Percentiles rank a stretch among this genome's conserved stretches.
phyloP scores from a whole-genome alignment of 2,797 vertebrate genomes.

The Rhabdomys pumilio region DNA sequence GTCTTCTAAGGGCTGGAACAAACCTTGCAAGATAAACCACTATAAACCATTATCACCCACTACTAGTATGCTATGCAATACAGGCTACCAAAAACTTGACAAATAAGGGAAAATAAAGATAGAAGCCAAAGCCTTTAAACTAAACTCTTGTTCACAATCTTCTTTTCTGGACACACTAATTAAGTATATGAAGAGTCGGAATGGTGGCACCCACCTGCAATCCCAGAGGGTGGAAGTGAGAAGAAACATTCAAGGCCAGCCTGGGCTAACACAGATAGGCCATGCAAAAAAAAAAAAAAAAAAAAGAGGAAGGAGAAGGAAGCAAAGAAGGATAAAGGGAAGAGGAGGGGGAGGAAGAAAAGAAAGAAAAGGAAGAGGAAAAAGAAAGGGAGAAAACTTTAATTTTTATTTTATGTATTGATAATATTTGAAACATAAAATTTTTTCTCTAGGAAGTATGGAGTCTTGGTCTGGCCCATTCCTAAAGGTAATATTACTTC shows the following conservation, averaged over 20 bases:
- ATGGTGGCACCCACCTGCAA: background rate
- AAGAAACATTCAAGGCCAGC: background rate
- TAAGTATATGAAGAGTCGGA: background rate
- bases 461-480: background rate
- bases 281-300: background rate
- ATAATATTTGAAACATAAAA: conserved; percentile 18
- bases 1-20: background rate
- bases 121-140: background rate
- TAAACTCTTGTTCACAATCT: background rate
- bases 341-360: no score
- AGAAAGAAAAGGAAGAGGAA: no score
- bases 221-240: background rate
- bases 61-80: background rate
- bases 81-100: conserved; percentile 15
- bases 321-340: rapidly evolving
- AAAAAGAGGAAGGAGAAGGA: no score
- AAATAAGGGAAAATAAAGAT: conserved; percentile 17
- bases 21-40: conserved; percentile 25
- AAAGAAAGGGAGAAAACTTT: background rate
- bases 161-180: background rate
- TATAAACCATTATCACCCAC: background rate
- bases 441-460: conserved; percentile 3
- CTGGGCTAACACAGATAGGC: background rate
- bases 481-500: background rate
- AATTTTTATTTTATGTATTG: background rate